Evolutionary conservation across 2,888 invertebrate species (phyloP), one percentile per base, ranked within the genome.

Genomic region (Carpatolechia fugitivella): DNA sequence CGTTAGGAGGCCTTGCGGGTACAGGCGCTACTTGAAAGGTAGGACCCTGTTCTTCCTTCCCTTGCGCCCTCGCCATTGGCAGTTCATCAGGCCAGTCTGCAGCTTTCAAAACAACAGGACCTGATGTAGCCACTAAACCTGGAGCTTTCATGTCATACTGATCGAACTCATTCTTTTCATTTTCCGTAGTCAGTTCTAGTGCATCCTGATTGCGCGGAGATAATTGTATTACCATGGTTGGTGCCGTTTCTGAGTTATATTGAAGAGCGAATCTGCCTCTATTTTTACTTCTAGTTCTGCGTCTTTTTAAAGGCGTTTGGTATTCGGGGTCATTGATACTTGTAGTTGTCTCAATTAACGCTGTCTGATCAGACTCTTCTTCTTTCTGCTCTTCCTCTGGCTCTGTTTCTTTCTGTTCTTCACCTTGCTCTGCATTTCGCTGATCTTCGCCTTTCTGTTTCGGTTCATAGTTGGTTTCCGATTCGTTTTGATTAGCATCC

Each of bases 61-160:
- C 24, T 24, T 4, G 6, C 24, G 24, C 24, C 24, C 24, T 24
- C 24, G 24, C 24, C 24, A 24, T 24, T 4, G 24, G 24, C 24
- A 24, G 24, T 4, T 24, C 24, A 6, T 24, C 24, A 4, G 24
- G 24, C 24, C 24, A 24, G 0, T 14, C 16, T 0, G 29, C 44
- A 2, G 57, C 18, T 52, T 68, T 66, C 2, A 70, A 59, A 0
- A 49, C 46, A 0, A 74, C 54, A 0, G 61, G 56, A 0, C 73
- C 76, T 20, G 68, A 73, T 0, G 71, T 75, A 0, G 66, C 69
- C 1, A 71, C n/a, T 0, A 65, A 59, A 24, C 3, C 24, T 0
- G 59, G 33, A 6, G 67, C 63, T 0, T 44, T 61, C 31, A 68
- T 67, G 0, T 70, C 65, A 11, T 77, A 70, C 8, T 70, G 66